Evolutionary conservation across 2,888 invertebrate species (phyloP).

Genomic region (Pristionchus maxplancki): DNA sequence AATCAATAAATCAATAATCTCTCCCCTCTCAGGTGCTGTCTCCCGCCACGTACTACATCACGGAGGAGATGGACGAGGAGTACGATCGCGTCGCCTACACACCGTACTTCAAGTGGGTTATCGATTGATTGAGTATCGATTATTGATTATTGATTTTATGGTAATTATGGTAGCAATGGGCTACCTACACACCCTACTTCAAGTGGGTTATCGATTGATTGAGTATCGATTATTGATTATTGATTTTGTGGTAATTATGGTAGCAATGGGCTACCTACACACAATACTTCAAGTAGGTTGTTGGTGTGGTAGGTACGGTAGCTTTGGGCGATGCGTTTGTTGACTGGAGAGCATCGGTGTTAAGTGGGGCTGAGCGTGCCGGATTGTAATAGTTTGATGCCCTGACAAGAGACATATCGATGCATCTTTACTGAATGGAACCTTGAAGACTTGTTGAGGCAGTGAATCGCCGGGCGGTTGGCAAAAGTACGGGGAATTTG

Average conservation of each 20-base stretch:
- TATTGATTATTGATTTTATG: background rate
- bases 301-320: background rate
- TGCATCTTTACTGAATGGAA: no score
- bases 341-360: no score
- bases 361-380: no score
- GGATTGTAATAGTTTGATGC: no score
- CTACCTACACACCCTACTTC: conserved; percentile 23
- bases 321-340: background rate
- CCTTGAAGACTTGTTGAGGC: no score
- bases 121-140: background rate
- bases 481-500: no score
- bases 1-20: background rate
- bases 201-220: background rate
- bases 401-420: no score
- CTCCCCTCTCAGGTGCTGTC: background rate
- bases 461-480: no score
- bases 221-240: background rate
- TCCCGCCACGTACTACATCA: background rate
- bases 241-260: background rate
- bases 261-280: background rate
- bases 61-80: background rate
- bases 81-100: background rate
- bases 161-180: background rate
- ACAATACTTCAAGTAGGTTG: background rate
- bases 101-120: conserved; percentile 8